A percentile compares a stretch with the other conserved stretches of the same genome.
Conservation (phyloP, 1,140 invertebrate species). For the Drosophila santomea region DNA sequence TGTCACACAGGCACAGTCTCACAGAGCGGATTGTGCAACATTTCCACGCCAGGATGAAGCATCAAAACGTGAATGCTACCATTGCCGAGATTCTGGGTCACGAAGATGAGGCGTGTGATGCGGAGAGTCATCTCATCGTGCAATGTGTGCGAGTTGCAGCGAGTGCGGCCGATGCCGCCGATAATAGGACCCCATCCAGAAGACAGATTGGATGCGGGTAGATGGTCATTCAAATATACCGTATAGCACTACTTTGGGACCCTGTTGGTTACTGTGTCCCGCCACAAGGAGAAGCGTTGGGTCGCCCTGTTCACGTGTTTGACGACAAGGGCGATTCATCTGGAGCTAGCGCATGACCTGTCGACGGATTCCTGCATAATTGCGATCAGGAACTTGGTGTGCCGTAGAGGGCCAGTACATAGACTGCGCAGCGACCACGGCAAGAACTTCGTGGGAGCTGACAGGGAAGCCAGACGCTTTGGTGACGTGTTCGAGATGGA, state of each 20-base stretch:
- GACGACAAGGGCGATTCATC: constrained; percentile 16
- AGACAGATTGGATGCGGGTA: too few relatives aligned
- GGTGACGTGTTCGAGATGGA: constrained; percentile 12
- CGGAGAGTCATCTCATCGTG: too few relatives aligned
- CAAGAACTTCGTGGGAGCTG: constrained; percentile 27
- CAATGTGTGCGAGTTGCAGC: background rate
- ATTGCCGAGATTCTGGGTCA: constrained; percentile 10
- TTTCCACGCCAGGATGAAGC: constrained; percentile 3
- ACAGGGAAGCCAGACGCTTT: constrained; percentile 18
- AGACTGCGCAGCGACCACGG: constrained; percentile 19
- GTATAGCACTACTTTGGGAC: constrained; percentile 2
- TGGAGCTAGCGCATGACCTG: constrained; percentile 10
- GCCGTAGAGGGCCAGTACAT: too few relatives aligned
- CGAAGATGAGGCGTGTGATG: background rate
- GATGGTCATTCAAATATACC: too few relatives aligned
- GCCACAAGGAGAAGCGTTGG: constrained; percentile 11
- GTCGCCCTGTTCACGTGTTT: constrained; percentile 11
- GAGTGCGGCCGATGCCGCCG: background rate
- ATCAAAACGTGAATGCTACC: constrained; percentile 21
- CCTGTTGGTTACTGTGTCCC: constrained; percentile 4
- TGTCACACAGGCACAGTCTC: background rate
- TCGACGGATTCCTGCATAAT: constrained; percentile 15
- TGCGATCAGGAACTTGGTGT: too few relatives aligned
- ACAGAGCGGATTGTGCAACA: constrained; percentile 1
- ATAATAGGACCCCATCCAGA: too few relatives aligned